Evolutionary conservation across 2,888 invertebrate species (phyloP).

Genomic region (Oligia fasciuncula): DNA sequence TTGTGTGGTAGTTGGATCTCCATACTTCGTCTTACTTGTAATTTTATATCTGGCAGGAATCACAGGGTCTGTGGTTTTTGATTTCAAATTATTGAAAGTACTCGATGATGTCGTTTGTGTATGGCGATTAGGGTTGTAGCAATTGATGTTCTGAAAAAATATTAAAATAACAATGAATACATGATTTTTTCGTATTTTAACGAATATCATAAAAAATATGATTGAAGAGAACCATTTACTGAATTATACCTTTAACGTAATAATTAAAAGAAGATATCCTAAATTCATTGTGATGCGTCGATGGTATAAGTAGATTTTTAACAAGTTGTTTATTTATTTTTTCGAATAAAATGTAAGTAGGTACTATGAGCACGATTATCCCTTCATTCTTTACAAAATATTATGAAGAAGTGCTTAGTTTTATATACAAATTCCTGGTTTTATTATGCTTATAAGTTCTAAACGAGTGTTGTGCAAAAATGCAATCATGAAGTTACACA

Average conservation of each 20-base stretch:
- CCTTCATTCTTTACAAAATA: conserved; percentile 20
- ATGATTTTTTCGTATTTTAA: background rate
- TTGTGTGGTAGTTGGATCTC: conserved; percentile 32
- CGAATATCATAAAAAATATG: background rate
- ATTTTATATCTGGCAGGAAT: conserved; percentile 66
- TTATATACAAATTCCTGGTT: conserved; percentile 35
- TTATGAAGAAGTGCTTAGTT: conserved; percentile 32
- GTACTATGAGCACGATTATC: background rate
- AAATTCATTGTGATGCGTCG: conserved; percentile 45
- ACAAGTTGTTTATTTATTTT: background rate
- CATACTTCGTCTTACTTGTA: conserved; percentile 56
- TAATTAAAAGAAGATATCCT: conserved; percentile 32
- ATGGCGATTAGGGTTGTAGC: conserved; percentile 60
- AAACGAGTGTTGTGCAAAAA: conserved; percentile 53
- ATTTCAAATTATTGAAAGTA: conserved; percentile 47
- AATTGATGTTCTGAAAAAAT: conserved; percentile 62
- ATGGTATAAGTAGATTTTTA: background rate
- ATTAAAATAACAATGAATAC: background rate
- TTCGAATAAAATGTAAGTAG: background rate
- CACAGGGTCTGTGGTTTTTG: conserved; percentile 51
- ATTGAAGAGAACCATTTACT: conserved; percentile 16
- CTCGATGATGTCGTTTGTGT: conserved; percentile 47
- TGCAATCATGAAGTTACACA: conserved; percentile 21
- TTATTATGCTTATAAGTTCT: conserved; percentile 50
- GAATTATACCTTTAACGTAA: conserved; percentile 45